Percentiles rank a stretch among this genome's conserved stretches.
Conservation (phyloP, 2,113 vertebrate species). For the Aegotheles bennettii region DNA sequence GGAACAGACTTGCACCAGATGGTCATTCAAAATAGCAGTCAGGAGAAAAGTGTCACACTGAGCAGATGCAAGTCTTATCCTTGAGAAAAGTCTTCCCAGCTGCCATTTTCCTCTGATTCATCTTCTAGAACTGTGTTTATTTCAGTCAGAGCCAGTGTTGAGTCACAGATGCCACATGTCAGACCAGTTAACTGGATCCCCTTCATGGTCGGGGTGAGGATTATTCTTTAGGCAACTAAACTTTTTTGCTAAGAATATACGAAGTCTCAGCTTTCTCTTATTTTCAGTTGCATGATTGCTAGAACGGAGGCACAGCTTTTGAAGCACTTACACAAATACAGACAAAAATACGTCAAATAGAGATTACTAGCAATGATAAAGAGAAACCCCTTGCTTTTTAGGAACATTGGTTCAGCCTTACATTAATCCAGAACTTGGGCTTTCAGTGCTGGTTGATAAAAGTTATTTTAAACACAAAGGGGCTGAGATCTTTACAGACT, state of each 20-base stretch:
- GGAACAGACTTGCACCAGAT: conserved; percentile 27
- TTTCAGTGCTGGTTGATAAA: background rate
- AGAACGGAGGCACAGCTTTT: background rate
- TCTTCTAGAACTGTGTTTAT: conserved; percentile 5
- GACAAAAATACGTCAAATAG: background rate
- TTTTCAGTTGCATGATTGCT: background rate
- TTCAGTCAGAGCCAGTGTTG: background rate
- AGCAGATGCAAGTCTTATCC: conserved; percentile 26
- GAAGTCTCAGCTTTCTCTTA: background rate
- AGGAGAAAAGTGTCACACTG: conserved; percentile 23
- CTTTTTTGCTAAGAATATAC: background rate
- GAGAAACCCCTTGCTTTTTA: background rate
- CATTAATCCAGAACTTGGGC: background rate
- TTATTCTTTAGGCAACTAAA: background rate
- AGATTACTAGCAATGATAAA: background rate
- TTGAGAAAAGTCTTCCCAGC: conserved; percentile 18
- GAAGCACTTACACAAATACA: background rate
- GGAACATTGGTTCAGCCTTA: background rate
- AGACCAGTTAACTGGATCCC: background rate
- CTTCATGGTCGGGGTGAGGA: background rate
- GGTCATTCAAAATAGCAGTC: conserved; percentile 53
- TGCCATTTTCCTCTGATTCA: conserved; percentile 50
- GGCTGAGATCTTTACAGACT: background rate
- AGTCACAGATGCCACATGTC: background rate
- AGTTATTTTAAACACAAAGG: background rate